These are phyloP conservation scores for Lacanobia wlatinum DNA, from an alignment of 2,888 invertebrate species.

Conservation along the genomic window DNA sequence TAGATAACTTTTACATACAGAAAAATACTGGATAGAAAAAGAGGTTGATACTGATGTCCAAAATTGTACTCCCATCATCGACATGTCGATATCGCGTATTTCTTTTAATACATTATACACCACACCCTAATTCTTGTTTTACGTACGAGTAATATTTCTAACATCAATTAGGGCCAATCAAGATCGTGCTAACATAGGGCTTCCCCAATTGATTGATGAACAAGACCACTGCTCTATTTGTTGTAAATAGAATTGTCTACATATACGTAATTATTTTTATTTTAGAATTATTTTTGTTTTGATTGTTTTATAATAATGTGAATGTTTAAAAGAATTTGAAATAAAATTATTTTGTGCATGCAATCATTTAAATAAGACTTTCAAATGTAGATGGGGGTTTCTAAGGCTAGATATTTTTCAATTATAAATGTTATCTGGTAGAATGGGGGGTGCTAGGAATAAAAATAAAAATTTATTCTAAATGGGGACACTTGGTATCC, in stretches of 20 bases:
- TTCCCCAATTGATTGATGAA: constrained; percentile 54
- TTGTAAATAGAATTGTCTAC: constrained; percentile 11
- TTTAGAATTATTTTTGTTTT: background rate
- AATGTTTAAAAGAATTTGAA: background rate
- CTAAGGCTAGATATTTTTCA: background rate
- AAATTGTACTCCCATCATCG: constrained; percentile 38
- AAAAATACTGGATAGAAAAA: constrained; percentile 46
- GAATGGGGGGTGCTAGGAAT: background rate
- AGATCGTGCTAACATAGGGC: constrained; percentile 39
- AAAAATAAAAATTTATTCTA: constrained; percentile 1
- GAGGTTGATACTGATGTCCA: constrained; percentile 41
- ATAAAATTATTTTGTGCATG: background rate
- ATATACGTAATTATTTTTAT: background rate
- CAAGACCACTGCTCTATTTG: constrained; percentile 6
- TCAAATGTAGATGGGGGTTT: background rate
- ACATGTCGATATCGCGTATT: constrained; percentile 39
- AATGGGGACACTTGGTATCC: background rate
- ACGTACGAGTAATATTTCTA: constrained; percentile 11
- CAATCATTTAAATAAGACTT: too few species aligned
- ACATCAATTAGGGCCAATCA: constrained; percentile 29
- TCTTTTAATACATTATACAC: constrained; percentile 21
- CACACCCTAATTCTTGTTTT: constrained; percentile 40
- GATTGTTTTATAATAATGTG: background rate
- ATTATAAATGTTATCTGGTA: background rate
- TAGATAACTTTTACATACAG: constrained; percentile 52